A percentile compares a stretch with the other conserved stretches of the same genome.
Evolutionary conservation across 2,113 vertebrate genomes (phyloP).

Genomic region (Pachycephala philippinensis): DNA sequence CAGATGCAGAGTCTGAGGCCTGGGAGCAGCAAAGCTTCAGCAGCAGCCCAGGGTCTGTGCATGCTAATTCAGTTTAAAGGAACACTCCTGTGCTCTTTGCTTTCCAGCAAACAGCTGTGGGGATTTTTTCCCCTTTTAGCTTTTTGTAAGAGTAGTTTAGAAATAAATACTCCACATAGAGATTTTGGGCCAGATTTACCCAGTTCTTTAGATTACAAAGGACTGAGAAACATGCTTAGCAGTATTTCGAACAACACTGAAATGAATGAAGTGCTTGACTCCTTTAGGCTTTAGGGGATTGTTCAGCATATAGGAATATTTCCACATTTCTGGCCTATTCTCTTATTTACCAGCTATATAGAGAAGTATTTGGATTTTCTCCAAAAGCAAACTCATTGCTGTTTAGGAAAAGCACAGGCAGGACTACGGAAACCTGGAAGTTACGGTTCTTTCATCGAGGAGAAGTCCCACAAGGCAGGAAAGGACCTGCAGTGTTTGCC

Average conservation of each 20-base stretch:
- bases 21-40: constrained; percentile 21
- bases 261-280: background rate
- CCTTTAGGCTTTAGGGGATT: background rate
- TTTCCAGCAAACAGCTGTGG: background rate
- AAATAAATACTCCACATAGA: background rate
- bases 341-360: background rate
- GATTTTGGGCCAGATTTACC: background rate
- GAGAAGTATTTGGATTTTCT: background rate
- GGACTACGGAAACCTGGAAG: background rate
- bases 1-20: constrained; percentile 30
- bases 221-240: background rate
- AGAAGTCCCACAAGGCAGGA: background rate
- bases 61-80: constrained; percentile 6
- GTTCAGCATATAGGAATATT: background rate
- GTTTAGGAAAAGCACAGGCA: background rate
- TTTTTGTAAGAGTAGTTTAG: background rate
- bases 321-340: background rate
- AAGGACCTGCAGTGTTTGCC: background rate
- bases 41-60: background rate
- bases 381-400: background rate
- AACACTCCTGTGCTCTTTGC: background rate
- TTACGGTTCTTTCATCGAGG: background rate
- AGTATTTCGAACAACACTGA: background rate
- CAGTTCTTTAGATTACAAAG: background rate
- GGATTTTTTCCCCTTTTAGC: fast-evolving